Evolutionary conservation across 2,113 vertebrate species (phyloP).

Genomic region (Hiodon alosoides): DNA sequence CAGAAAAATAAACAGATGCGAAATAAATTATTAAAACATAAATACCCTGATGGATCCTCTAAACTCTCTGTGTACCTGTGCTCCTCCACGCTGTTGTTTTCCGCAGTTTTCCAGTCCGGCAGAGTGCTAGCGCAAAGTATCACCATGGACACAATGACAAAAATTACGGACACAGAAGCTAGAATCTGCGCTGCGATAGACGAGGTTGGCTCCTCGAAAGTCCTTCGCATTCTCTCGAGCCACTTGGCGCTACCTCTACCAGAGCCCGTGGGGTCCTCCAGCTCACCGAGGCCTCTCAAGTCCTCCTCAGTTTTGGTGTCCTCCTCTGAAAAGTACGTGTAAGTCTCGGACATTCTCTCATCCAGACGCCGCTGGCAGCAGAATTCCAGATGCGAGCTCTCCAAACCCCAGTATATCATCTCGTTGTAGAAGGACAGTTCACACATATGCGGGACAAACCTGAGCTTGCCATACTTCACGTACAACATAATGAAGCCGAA

Average conservation of each 20-base stretch:
- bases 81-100: slow-evolving; percentile 81
- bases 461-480: slow-evolving; percentile 83
- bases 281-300: slow-evolving; percentile 30
- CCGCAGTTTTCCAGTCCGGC: slow-evolving; percentile 83
- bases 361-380: slow-evolving; percentile 93
- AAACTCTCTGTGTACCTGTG: slow-evolving; percentile 81
- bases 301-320: slow-evolving; percentile 48
- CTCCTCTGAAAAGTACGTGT: slow-evolving; percentile 77
- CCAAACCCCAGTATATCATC: slow-evolving; percentile 94
- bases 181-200: slow-evolving; percentile 85
- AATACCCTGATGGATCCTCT: slow-evolving; percentile 43
- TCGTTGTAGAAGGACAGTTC: slow-evolving; percentile 95
- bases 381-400: slow-evolving; percentile 80
- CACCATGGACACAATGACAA: slow-evolving; percentile 93
- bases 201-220: slow-evolving; percentile 90
- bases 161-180: slow-evolving; percentile 83
- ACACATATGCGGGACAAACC: slow-evolving; percentile 90
- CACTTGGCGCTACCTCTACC: slow-evolving; percentile 60
- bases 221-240: slow-evolving; percentile 84
- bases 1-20: slow-evolving; percentile 11
- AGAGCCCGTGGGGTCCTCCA: slow-evolving; percentile 17
- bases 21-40: slow-evolving; percentile 30
- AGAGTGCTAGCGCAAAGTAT: slow-evolving; percentile 93
- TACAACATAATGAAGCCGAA: slow-evolving; percentile 93
- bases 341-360: slow-evolving; percentile 84